A percentile compares a stretch with the other conserved stretches of the same genome.
These are phyloP conservation scores for Bolborhynchus lineola DNA, from an alignment of 2,113 vertebrate species.

Conservation along the genomic window DNA sequence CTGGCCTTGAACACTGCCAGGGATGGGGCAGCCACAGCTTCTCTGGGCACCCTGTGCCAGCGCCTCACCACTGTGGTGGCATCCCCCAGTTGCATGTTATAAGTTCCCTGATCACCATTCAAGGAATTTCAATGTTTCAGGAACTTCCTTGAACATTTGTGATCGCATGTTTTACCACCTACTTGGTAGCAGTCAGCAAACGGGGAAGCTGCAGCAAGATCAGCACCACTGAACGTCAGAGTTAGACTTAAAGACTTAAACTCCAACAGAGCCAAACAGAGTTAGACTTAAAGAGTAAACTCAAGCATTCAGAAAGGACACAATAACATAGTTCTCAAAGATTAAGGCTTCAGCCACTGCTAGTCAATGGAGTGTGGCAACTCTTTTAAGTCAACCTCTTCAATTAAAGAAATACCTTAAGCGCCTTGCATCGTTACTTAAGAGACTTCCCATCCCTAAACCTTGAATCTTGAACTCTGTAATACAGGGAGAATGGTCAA, in stretches of 20 bases:
- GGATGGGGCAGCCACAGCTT: neutral
- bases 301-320: neutral
- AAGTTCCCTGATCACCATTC: neutral
- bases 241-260: too few relatives aligned
- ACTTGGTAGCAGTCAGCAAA: neutral
- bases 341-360: neutral
- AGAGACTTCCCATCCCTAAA: neutral
- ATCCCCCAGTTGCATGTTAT: neutral
- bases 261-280: too few relatives aligned
- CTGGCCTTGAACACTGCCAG: neutral
- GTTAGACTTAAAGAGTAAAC: too few relatives aligned
- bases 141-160: neutral
- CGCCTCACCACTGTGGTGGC: fast-evolving
- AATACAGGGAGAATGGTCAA: fast-evolving
- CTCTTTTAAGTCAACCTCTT: neutral
- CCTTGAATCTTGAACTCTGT: neutral
- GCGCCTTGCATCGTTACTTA: neutral
- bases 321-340: neutral
- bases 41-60: neutral
- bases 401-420: neutral
- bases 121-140: neutral
- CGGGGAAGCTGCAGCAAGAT: neutral
- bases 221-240: neutral
- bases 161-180: neutral
- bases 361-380: neutral